Percentiles rank a stretch among this genome's conserved stretches.
Conservation (phyloP, 2,888 invertebrate species). For the Lysandra bellargus region DNA sequence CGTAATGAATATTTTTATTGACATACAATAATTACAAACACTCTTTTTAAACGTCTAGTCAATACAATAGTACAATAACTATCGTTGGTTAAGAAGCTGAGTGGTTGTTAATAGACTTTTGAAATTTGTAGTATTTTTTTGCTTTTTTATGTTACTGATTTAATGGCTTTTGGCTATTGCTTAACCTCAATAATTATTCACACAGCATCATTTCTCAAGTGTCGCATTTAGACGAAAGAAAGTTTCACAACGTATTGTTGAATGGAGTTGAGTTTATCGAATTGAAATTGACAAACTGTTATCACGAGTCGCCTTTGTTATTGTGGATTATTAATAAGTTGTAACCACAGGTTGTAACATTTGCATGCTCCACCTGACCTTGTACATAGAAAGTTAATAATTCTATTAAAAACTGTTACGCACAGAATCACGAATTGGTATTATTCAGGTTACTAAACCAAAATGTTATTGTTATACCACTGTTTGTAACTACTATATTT, state of each 20-base stretch:
- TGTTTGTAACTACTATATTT: not conserved
- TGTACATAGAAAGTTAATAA: not conserved
- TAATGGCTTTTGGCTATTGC: too few species aligned
- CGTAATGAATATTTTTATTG: too few species aligned
- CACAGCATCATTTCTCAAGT: not conserved
- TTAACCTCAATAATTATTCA: too few species aligned
- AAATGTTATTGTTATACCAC: not conserved
- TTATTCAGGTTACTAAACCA: not conserved
- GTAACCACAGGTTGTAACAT: not conserved
- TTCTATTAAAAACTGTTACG: not conserved
- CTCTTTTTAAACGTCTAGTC: too few species aligned
- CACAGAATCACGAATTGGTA: not conserved
- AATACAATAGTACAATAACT: too few species aligned
- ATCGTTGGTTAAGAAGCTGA: too few species aligned
- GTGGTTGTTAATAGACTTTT: too few species aligned
- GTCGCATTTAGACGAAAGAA: not conserved
- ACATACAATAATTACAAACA: too few species aligned
- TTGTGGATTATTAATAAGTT: not conserved
- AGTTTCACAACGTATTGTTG: not conserved
- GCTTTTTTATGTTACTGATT: too few species aligned
- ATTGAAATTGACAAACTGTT: not conserved
- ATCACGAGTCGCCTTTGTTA: not conserved
- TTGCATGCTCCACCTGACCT: slow-evolving; percentile 3
- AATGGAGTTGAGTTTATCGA: not conserved
- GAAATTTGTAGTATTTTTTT: too few species aligned